Evolutionary conservation across 2,113 vertebrate genomes (phyloP).

Genomic region (Cyprinus carpio): DNA sequence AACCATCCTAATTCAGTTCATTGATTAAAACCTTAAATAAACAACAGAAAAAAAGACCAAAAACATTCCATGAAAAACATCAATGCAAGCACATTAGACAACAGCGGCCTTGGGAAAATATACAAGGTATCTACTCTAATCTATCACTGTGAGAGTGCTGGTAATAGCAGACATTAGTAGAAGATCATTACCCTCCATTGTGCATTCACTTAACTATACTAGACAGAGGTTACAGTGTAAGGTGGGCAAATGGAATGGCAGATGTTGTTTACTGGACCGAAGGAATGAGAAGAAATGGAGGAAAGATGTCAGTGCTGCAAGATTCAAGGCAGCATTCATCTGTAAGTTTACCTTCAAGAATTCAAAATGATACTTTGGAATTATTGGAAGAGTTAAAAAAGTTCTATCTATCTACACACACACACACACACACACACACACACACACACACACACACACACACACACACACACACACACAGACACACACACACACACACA

Average conservation of each 20-base stretch:
- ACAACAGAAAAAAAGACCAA: not conserved
- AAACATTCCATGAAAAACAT: conserved; percentile 35
- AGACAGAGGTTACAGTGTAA: conserved; percentile 59
- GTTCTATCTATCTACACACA: no score
- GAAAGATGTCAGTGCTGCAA: conserved; percentile 40
- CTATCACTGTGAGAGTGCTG: conserved; percentile 56
- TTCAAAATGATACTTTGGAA: not conserved
- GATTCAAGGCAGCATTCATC: conserved; percentile 17
- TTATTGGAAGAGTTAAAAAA: not conserved
- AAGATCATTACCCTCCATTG: conserved; percentile 62
- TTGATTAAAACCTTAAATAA: conserved; percentile 23
- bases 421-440: no score
- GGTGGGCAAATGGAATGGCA: conserved; percentile 59
- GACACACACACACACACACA: no score
- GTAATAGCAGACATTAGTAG: conserved; percentile 63
- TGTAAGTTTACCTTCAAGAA: conserved; percentile 21
- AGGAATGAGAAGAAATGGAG: conserved; percentile 52
- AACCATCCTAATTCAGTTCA: conserved; percentile 40
- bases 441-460: no score
- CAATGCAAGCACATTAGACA: conserved; percentile 40
- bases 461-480: no score
- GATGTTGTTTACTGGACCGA: conserved; percentile 61
- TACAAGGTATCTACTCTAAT: conserved; percentile 55
- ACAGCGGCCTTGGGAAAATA: conserved; percentile 54
- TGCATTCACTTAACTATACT: conserved; percentile 61